Base-by-base conservation (phyloP, 2,888 invertebrate species). In the Pachycephus smyrnensis region DNA sequence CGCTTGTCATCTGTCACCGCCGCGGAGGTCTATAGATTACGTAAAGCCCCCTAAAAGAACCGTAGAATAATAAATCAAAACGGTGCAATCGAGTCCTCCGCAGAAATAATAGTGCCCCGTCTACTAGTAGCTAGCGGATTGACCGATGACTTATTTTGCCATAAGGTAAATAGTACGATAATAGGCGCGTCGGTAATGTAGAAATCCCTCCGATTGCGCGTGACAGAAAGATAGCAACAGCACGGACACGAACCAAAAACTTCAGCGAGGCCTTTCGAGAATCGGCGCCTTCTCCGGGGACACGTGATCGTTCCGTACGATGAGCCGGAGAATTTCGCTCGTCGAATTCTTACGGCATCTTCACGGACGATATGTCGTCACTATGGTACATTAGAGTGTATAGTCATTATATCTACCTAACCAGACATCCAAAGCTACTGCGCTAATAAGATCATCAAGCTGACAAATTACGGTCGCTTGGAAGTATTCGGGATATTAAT, bases 1-100 rank as follows among this genome's bases (percentile, higher is more conserved):
- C 84, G 82, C 83, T 86, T 89, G 88, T 89, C 89, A 89, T 88
- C 87, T 84, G 88, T 88, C 89, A 88, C 82, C 87, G 84, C 84
- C 85, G 86, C 81, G 83, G 88, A 86, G 86, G 88, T 86, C 85
- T 86, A 84, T 84, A 83, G 82, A 85, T 89, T 88, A 87, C 87
- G 85, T 88, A 89, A 89, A 82, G 79, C 73, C 77, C 79, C 81
- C 75, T 12, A 9, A 69, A 32, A 31, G 71, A 71, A 55, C 23
- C 23, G 40, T 23, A 23, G 9, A 32, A 71, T 30, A 32, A 71
- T 71, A 71, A 71, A 71, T 71, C 71, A 75, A 73, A 69, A 68
- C 78, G 36, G 33, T 33, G 55, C 78, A 79, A 80, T 85, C 85
- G 81, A 78, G 76, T 82, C 78, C 83, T 80, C 80, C 77, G 81